Evolutionary conservation across 2,888 invertebrate genomes (phyloP).

Genomic region (Drosophila mettleri): DNA sequence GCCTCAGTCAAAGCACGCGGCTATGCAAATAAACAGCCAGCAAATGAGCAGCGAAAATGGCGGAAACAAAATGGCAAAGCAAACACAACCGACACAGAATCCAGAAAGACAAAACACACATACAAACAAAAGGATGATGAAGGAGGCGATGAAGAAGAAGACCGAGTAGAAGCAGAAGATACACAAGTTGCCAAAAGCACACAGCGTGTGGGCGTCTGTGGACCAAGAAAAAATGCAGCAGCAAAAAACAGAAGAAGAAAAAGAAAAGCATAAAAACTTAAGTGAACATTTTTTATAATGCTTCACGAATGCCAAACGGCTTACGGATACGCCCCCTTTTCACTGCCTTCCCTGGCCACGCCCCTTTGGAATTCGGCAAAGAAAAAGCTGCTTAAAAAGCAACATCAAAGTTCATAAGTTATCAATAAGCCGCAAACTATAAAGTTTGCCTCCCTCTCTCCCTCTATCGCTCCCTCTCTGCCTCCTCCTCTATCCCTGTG

Average conservation of each 20-base stretch:
- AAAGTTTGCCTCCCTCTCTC: not conserved
- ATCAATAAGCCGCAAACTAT: constrained; percentile 3
- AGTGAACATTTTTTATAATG: constrained; percentile 4
- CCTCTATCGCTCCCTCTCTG: not conserved
- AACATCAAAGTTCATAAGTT: constrained; percentile 4
- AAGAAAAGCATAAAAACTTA: not conserved
- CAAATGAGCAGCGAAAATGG: constrained; percentile 68
- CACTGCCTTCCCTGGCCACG: not conserved
- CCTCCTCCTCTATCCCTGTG: not conserved
- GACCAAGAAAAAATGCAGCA: constrained; percentile 41
- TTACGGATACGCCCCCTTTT: not conserved
- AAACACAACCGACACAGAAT: constrained; percentile 5
- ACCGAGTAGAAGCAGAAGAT: constrained; percentile 1
- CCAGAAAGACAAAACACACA: not conserved
- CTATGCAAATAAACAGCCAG: constrained; percentile 72
- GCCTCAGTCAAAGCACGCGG: constrained; percentile 24
- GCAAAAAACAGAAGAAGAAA: constrained; percentile 1
- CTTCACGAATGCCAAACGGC: constrained; percentile 1
- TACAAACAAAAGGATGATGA: not conserved
- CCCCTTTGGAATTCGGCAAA: not conserved
- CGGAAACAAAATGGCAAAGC: constrained; percentile 30
- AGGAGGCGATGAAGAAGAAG: not conserved
- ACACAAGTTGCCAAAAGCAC: constrained; percentile 22
- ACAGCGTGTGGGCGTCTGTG: not conserved
- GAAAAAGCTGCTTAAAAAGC: not conserved